Evolutionary conservation across 1,140 invertebrate species (phyloP).

Genomic region (Nilaparvata lugens): DNA sequence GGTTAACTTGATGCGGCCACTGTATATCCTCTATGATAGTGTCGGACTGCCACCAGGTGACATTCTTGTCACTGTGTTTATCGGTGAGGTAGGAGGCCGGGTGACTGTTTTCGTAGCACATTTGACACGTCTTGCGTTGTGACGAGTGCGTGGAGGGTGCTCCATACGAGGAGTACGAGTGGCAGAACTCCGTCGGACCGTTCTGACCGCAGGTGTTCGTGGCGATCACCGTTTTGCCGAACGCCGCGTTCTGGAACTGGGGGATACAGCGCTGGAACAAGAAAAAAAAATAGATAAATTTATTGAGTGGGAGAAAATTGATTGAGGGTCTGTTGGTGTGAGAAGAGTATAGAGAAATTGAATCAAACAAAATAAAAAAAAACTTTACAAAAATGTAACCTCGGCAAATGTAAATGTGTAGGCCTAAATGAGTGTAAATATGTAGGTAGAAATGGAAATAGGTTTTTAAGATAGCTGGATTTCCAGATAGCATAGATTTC

Average conservation of each 20-base stretch:
- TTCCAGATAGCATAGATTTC: too few species aligned
- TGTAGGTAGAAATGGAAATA: too few species aligned
- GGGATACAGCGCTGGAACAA: conserved; percentile 80
- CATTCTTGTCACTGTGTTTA: conserved; percentile 76
- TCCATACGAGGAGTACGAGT: conserved; percentile 67
- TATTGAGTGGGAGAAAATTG: too few species aligned
- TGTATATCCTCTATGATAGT: conserved; percentile 92
- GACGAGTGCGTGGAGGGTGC: conserved; percentile 34
- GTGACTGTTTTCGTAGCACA: conserved; percentile 54
- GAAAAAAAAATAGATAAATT: neutral
- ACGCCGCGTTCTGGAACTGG: conserved; percentile 94
- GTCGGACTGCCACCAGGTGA: conserved; percentile 98
- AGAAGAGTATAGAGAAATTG: too few species aligned
- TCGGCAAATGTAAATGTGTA: too few species aligned
- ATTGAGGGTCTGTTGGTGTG: too few species aligned
- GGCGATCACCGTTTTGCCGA: conserved; percentile 72
- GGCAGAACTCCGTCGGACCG: conserved; percentile 71
- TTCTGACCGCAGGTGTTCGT: conserved; percentile 83
- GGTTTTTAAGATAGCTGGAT: too few species aligned
- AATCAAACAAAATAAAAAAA: too few species aligned
- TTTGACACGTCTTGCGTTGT: conserved; percentile 48
- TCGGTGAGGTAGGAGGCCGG: conserved; percentile 80
- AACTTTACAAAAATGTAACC: too few species aligned
- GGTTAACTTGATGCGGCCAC: conserved; percentile 81
- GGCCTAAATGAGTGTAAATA: too few species aligned